phyloP scores from a whole-genome alignment of 1,140 invertebrate genomes.

The Macrocentrus cingulum region DNA sequence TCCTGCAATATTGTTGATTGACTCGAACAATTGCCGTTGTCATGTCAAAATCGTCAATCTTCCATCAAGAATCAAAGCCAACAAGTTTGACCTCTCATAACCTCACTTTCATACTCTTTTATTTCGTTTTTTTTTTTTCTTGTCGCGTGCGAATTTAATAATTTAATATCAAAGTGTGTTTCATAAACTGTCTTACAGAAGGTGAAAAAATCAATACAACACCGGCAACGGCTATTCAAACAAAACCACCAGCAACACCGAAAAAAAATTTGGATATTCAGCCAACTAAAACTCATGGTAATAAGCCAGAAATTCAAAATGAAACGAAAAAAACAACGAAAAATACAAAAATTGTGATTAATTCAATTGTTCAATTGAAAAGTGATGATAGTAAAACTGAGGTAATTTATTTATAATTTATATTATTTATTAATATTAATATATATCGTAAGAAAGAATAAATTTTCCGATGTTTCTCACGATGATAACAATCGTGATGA shows the following conservation, averaged over 20 bases:
- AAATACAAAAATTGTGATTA: conserved; percentile 47
- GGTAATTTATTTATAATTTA: conserved; percentile 32
- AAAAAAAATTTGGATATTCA: conserved; percentile 50
- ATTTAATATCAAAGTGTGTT: background rate
- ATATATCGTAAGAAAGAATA: background rate
- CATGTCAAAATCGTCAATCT: too few species aligned
- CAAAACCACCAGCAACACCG: conserved; percentile 43
- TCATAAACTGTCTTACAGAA: conserved; percentile 16
- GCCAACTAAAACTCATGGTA: conserved; percentile 49
- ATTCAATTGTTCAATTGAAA: conserved; percentile 43
- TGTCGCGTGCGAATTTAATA: too few species aligned
- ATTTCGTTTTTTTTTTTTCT: too few species aligned
- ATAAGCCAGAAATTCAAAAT: conserved; percentile 31
- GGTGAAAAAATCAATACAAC: conserved; percentile 20
- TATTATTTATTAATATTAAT: background rate
- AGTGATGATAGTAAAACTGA: conserved; percentile 34
- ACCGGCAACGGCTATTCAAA: conserved; percentile 43
- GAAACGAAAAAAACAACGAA: conserved; percentile 48
- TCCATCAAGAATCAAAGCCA: background rate
- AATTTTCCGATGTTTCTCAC: background rate
- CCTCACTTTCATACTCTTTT: too few species aligned
- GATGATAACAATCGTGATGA: background rate
- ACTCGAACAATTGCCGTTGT: background rate
- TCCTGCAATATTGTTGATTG: background rate
- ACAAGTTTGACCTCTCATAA: background rate